These are phyloP conservation scores for Eulemur coronatus DNA, from an alignment of 2,797 vertebrate genomes.

Conservation along the genomic window DNA sequence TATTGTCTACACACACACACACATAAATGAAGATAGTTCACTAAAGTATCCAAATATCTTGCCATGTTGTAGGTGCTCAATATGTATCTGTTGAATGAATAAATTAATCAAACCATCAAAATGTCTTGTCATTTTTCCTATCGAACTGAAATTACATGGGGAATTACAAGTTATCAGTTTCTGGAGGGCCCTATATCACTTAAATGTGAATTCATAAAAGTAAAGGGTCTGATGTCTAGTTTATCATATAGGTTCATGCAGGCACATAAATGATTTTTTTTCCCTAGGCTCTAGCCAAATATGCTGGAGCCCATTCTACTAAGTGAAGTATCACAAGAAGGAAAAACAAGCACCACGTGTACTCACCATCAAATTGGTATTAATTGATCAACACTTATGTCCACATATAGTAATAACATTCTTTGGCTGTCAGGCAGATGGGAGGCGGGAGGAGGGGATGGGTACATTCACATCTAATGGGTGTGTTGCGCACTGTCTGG, in stretches of 20 bases:
- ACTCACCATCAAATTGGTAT: too few species aligned
- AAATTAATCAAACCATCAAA: background rate
- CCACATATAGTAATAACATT: too few species aligned
- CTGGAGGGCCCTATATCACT: background rate
- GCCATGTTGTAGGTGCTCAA: background rate
- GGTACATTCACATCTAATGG: too few species aligned
- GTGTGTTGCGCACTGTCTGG: too few species aligned
- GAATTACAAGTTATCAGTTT: background rate
- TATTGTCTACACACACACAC: background rate
- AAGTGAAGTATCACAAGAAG: too few species aligned
- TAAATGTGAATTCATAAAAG: background rate
- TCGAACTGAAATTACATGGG: background rate
- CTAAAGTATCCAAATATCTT: background rate
- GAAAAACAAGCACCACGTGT: too few species aligned
- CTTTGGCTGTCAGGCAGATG: too few species aligned
- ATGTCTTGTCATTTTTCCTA: background rate
- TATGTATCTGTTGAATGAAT: background rate
- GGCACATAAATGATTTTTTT: background rate
- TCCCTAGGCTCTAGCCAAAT: background rate
- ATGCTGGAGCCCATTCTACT: background rate
- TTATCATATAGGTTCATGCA: background rate
- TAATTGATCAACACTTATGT: too few species aligned
- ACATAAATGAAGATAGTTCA: background rate
- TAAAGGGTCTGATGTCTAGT: background rate
- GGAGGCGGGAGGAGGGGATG: too few species aligned